Evolutionary conservation across 2,797 vertebrate genomes (phyloP).

Genomic region (Trachops cirrhosus): DNA sequence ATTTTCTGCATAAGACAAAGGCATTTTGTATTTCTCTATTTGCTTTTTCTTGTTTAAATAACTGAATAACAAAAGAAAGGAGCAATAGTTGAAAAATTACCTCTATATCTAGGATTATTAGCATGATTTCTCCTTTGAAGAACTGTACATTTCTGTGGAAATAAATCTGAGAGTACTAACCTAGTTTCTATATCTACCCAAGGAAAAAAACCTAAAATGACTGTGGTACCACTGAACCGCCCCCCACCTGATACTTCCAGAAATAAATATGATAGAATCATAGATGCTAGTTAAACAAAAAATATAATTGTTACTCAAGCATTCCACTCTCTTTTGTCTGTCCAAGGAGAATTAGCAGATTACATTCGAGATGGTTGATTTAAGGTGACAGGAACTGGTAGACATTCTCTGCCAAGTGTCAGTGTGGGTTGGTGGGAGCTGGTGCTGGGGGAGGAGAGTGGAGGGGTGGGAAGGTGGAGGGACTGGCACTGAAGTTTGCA

Average conservation of each 20-base stretch:
- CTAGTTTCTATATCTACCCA: neutral
- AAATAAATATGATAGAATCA: slow-evolving; percentile 2
- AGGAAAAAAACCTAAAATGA: neutral
- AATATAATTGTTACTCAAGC: neutral
- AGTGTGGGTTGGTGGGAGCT: neutral
- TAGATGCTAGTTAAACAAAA: neutral
- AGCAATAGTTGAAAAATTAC: neutral
- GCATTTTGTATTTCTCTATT: neutral
- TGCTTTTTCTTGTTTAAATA: slow-evolving; percentile 26
- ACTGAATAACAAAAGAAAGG: neutral
- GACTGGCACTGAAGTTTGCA: neutral
- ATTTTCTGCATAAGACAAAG: neutral
- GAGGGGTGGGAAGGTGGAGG: neutral
- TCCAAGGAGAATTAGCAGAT: neutral
- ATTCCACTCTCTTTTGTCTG: neutral
- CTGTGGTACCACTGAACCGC: neutral
- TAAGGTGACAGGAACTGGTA: neutral
- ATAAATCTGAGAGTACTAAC: neutral
- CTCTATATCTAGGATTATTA: neutral
- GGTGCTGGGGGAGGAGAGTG: fast-evolving
- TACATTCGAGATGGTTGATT: neutral
- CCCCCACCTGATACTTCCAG: neutral
- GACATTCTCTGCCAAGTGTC: neutral
- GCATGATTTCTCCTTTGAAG: neutral
- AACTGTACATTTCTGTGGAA: neutral